Conservation (phyloP, 1,140 invertebrate species). For the Tribolium castaneum region DNA sequence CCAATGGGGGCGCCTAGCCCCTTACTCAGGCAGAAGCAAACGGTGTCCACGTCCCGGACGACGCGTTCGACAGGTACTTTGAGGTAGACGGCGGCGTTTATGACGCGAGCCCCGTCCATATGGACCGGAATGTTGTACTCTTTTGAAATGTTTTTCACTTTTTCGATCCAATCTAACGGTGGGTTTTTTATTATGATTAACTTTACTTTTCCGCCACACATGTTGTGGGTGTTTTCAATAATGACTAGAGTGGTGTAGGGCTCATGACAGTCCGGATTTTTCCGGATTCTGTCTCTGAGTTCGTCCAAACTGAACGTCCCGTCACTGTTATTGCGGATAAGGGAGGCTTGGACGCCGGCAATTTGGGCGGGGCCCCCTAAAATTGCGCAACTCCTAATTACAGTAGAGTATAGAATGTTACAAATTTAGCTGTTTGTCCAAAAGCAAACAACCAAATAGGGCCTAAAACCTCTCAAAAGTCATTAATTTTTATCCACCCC, state of each 20-base stretch:
- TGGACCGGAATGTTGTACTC: constrained; percentile 79
- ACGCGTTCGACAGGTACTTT: constrained; percentile 74
- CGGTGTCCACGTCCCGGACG: constrained; percentile 79
- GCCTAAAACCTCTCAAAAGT: constrained; percentile 11
- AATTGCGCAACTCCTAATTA: not conserved
- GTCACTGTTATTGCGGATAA: constrained; percentile 80
- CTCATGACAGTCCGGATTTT: constrained; percentile 78
- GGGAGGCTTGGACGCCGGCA: constrained; percentile 80
- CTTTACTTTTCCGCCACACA: constrained; percentile 81
- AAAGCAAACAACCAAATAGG: constrained; percentile 24
- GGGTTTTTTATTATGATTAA: constrained; percentile 62
- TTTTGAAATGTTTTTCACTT: constrained; percentile 75
- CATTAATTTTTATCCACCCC: constrained; percentile 30
- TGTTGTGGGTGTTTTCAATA: constrained; percentile 94
- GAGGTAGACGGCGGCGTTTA: constrained; percentile 84
- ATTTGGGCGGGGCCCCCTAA: constrained; percentile 77
- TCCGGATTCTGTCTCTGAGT: constrained; percentile 74
- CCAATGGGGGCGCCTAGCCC: constrained; percentile 90
- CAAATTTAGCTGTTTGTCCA: constrained; percentile 18
- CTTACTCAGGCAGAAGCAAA: constrained; percentile 88
- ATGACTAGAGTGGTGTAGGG: constrained; percentile 84
- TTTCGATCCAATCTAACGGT: constrained; percentile 81
- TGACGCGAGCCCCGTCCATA: constrained; percentile 93
- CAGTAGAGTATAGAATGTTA: no score
- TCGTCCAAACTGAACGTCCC: constrained; percentile 87